A percentile compares a stretch with the other conserved stretches of the same genome.
Conservation (phyloP, 2,888 invertebrate species). For the Nomada lathburiana region DNA sequence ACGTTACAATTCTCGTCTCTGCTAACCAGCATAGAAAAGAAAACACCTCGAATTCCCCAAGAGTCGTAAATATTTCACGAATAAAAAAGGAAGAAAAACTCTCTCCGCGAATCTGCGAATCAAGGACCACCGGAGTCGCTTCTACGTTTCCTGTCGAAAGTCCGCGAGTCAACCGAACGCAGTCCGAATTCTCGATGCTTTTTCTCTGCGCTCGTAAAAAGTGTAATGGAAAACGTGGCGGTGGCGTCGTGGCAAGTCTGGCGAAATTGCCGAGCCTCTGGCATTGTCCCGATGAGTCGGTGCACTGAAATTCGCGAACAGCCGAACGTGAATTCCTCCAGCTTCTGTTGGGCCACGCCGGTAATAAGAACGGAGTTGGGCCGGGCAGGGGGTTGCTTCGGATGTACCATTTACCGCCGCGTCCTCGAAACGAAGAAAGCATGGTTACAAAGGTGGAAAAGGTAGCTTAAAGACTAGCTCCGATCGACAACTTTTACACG, state of each 20-base stretch:
- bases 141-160: conserved; percentile 4
- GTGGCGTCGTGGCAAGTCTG: conserved; percentile 19
- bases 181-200: conserved; percentile 26
- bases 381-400: conserved; percentile 28
- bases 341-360: background rate
- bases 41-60: background rate
- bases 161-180: conserved; percentile 31
- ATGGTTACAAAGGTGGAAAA: conserved; percentile 34
- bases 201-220: conserved; percentile 27
- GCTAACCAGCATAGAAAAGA: background rate
- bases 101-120: background rate
- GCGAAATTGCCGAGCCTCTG: conserved; percentile 43
- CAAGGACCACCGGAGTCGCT: background rate
- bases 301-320: conserved; percentile 53
- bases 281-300: conserved; percentile 49
- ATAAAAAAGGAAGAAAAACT: conserved; percentile 15
- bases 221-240: conserved; percentile 47
- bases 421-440: conserved; percentile 39
- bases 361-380: conserved; percentile 35
- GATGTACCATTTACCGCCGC: conserved; percentile 57
- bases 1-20: background rate
- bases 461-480: conserved; percentile 61
- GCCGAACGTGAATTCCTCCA: conserved; percentile 40
- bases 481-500: conserved; percentile 73
- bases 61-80: too few relatives aligned